Evolutionary conservation across 2,797 vertebrate genomes (phyloP).

Genomic region (Rhyacichthys aspro): DNA sequence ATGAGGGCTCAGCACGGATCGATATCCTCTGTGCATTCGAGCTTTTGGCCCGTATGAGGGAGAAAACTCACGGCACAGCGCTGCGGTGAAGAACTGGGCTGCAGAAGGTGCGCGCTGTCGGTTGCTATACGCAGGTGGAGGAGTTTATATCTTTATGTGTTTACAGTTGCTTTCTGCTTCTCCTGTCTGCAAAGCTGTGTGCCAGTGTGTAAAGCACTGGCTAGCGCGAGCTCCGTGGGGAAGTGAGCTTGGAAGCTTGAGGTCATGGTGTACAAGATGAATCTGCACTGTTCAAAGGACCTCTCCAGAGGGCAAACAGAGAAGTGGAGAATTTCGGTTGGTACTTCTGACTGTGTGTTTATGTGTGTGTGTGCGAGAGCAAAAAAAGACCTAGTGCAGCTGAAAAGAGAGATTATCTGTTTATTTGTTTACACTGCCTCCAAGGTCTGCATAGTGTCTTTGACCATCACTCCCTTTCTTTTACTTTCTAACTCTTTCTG

Average conservation of each 20-base stretch:
- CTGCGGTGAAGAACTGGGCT: neutral
- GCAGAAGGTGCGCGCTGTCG: conserved; percentile 19
- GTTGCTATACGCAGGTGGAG: conserved; percentile 11
- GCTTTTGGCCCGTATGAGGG: neutral
- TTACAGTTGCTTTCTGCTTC: conserved; percentile 27
- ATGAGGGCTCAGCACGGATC: conserved; percentile 31
- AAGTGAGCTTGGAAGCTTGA: conserved; percentile 60
- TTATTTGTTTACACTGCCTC: conserved; percentile 74
- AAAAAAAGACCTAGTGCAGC: conserved; percentile 5
- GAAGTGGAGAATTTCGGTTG: conserved; percentile 62
- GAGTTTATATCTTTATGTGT: conserved; percentile 44
- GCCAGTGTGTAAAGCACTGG: conserved; percentile 30
- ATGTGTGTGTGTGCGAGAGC: conserved; percentile 20
- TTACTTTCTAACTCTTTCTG: conserved; percentile 37
- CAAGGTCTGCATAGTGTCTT: conserved; percentile 44
- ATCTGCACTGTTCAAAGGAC: conserved; percentile 64
- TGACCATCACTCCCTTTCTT: conserved; percentile 42
- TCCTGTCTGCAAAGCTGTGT: conserved; percentile 12
- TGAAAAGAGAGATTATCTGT: conserved; percentile 68
- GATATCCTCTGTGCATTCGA: conserved; percentile 39
- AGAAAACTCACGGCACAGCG: conserved; percentile 5
- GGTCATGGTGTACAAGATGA: conserved; percentile 64
- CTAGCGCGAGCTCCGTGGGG: conserved; percentile 48
- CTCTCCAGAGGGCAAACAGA: conserved; percentile 65
- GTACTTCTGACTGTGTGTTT: conserved; percentile 46